Conservation (phyloP, 2,797 vertebrate genomes). For the Ara ararauna region DNA sequence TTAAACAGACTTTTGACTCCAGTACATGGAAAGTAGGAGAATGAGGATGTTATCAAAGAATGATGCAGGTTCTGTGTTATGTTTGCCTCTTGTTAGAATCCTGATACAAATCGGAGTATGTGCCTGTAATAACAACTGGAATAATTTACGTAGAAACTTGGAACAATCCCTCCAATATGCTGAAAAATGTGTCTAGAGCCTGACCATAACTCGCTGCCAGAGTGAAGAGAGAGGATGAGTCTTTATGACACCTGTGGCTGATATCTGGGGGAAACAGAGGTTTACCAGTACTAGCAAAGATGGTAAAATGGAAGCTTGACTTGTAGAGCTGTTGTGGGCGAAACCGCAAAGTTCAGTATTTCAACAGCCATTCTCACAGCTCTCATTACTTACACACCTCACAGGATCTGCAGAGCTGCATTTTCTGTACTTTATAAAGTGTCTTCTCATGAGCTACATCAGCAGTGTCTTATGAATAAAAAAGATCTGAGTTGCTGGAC, state of each 20-base stretch:
- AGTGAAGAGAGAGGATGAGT: not conserved
- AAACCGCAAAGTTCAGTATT: not conserved
- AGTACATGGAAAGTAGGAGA: not conserved
- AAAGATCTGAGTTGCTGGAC: not conserved
- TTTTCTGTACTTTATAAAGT: not conserved
- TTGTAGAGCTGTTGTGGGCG: not conserved
- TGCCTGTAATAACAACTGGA: not conserved
- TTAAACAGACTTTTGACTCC: not conserved
- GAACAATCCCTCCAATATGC: not conserved
- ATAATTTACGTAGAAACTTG: not conserved
- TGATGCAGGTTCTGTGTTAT: not conserved
- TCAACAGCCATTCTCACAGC: not conserved
- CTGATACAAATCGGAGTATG: not conserved
- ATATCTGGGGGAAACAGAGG: not conserved
- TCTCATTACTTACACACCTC: not conserved
- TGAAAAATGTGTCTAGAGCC: not conserved
- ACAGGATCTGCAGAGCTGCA: not conserved
- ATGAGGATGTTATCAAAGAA: rapidly evolving
- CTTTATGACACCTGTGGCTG: not conserved
- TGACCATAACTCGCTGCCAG: not conserved
- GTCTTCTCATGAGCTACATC: not conserved
- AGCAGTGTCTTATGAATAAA: not conserved
- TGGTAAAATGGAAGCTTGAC: not conserved
- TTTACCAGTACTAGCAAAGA: not conserved
- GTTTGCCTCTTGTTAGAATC: not conserved